Evolutionary conservation across 1,140 invertebrate species (phyloP).

Genomic region (Hyphantria cunea): DNA sequence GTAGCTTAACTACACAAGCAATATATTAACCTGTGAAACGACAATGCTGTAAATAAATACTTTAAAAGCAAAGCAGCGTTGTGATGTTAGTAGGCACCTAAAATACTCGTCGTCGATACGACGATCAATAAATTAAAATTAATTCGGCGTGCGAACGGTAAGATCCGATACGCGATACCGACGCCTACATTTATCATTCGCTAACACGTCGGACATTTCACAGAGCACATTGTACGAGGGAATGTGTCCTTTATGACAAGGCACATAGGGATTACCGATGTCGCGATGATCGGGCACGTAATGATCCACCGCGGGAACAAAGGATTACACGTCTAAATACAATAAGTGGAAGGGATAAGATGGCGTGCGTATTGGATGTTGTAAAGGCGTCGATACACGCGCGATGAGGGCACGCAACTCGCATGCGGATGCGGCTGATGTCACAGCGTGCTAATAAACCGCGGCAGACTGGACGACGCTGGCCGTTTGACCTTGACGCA

Average conservation of each 20-base stretch:
- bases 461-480: constrained; percentile 69
- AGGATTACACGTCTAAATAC: constrained; percentile 73
- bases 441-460: constrained; percentile 52
- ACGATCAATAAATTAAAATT: constrained; percentile 81
- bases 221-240: constrained; percentile 48
- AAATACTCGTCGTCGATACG: constrained; percentile 73
- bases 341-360: constrained; percentile 68
- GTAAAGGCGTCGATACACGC: constrained; percentile 57
- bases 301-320: constrained; percentile 63
- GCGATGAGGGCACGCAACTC: constrained; percentile 41
- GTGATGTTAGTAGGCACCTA: constrained; percentile 67
- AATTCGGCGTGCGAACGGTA: constrained; percentile 79
- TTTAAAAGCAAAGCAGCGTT: constrained; percentile 51
- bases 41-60: constrained; percentile 43
- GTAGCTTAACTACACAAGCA: constrained; percentile 24
- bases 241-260: constrained; percentile 58
- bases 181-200: constrained; percentile 81
- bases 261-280: constrained; percentile 48
- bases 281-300: constrained; percentile 59
- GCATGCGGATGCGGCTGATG: constrained; percentile 61
- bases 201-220: constrained; percentile 78
- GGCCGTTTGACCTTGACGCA: constrained; percentile 50
- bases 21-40: constrained; percentile 35
- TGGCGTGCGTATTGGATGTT: constrained; percentile 47
- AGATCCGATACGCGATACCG: constrained; percentile 79